These are phyloP conservation scores for Gastracanthus pulcherrimus DNA, from an alignment of 2,888 invertebrate genomes.

Conservation along the genomic window DNA sequence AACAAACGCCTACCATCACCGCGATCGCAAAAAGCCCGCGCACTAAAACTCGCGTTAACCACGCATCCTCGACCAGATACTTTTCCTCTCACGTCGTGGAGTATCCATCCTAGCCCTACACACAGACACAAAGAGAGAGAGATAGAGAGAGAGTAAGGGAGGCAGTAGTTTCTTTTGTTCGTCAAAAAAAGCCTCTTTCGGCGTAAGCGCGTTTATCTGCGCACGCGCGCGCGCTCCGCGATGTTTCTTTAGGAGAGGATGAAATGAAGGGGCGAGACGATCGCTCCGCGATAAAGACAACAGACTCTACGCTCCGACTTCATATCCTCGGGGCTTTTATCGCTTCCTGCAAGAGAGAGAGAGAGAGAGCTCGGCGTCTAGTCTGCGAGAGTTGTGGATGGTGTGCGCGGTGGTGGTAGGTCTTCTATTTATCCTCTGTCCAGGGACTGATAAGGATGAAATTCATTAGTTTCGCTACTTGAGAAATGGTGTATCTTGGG, in stretches of 20 bases:
- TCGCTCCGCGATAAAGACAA: conserved; percentile 45
- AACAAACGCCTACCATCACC: background rate
- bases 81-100: conserved; percentile 23
- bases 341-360: background rate
- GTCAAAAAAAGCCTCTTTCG: conserved; percentile 46
- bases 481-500: too few relatives aligned
- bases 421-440: conserved; percentile 7
- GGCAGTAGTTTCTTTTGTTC: conserved; percentile 47
- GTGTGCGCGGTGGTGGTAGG: background rate
- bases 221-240: conserved; percentile 7
- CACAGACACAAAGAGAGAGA: background rate
- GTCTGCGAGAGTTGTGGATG: too few relatives aligned
- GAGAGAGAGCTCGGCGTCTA: too few relatives aligned
- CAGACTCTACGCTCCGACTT: conserved; percentile 24
- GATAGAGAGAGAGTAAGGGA: background rate
- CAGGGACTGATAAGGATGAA: background rate
- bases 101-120: conserved; percentile 2
- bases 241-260: conserved; percentile 42
- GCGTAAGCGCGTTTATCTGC: too few relatives aligned
- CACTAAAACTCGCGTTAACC: conserved; percentile 38
- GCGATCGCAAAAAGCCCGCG: conserved; percentile 1
- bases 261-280: conserved; percentile 23
- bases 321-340: conserved; percentile 22
- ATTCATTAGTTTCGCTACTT: too few relatives aligned
- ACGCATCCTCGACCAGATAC: background rate